Base-by-base conservation (phyloP, 2,888 invertebrate genomes). In the Thalpophila matura region DNA sequence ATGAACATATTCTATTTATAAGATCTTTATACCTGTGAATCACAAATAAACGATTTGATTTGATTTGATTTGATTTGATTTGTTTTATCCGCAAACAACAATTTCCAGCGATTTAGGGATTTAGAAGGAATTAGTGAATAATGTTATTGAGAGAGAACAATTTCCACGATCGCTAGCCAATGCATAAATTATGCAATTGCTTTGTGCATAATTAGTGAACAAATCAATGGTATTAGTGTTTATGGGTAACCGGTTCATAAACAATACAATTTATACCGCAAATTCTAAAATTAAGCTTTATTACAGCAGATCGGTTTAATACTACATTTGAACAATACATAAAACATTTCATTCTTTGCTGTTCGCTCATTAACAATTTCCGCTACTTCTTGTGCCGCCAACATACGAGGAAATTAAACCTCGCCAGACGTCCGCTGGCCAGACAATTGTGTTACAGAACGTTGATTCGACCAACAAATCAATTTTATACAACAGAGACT, bases 381-480 rank as follows among this genome's bases (percentile, higher is more conserved):
- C 66, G 40, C 29, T 20, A 59, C 35, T 59, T 58, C 68, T 70
- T 56, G 56, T 60, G 43, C 47, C 35, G 55, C 54, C 31, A 54
- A 62, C 62, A 56, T 59, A 64, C 51, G 62, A 72, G 72, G 79
- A 84, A 83, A 81, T 81, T 75, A 81, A 83, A 82, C 74, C 73
- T 79, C 80, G 68, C 79, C 74, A 82, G 85, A 85, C 82, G 82
- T 81, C 82, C 79, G 62, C 56, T 75, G 81, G 62, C 81, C 83
- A 86, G 84, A 89, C 87, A 90, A 91, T 90, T 86, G 84, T 81
- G 81, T 91, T 91, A 89, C 81, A 69, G 78, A 81, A 81, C 71
- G 80, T 83, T 81, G 81, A 81, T 86, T 83, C 81, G 81, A 77
- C 83, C 86, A 84, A 86, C 81, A 87, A 89, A 90, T 86, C 88